Evolutionary conservation across 2,113 vertebrate species (phyloP).

Genomic region (Seriola quinqueradiata): DNA sequence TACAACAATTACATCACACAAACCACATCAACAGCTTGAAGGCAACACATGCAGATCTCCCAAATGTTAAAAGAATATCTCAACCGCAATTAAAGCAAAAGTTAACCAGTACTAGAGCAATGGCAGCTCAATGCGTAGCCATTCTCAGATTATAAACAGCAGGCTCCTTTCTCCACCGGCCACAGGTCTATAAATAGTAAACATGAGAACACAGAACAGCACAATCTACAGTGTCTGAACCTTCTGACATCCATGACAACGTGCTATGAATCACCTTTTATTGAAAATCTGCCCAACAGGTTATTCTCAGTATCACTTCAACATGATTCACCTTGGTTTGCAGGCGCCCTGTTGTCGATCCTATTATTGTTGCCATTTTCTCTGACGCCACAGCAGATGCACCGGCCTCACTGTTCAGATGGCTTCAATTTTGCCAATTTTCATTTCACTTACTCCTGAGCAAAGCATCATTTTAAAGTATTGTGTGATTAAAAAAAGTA

Average conservation of each 20-base stretch:
- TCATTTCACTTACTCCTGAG: constrained; percentile 12
- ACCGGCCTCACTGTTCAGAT: constrained; percentile 33
- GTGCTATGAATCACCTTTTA: background rate
- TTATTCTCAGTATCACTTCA: constrained; percentile 47
- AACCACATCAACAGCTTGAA: background rate
- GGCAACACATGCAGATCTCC: background rate
- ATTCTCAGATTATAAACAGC: constrained; percentile 18
- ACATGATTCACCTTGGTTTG: constrained; percentile 49
- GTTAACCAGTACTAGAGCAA: background rate
- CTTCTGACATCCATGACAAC: no score
- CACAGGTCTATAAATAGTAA: constrained; percentile 39
- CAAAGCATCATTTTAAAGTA: constrained; percentile 26
- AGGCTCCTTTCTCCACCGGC: constrained; percentile 17
- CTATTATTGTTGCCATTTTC: constrained; percentile 51
- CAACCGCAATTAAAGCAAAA: background rate
- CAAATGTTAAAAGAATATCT: background rate
- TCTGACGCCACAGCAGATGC: constrained; percentile 57
- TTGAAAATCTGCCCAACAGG: constrained; percentile 46
- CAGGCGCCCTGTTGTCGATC: constrained; percentile 42
- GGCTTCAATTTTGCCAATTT: constrained; percentile 20
- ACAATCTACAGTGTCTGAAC: background rate
- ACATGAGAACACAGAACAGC: constrained; percentile 29
- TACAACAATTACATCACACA: background rate
- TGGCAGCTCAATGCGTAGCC: background rate
- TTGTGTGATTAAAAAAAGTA: background rate